Conservation (phyloP, 2,113 vertebrate species). For the Bolborhynchus lineola region DNA sequence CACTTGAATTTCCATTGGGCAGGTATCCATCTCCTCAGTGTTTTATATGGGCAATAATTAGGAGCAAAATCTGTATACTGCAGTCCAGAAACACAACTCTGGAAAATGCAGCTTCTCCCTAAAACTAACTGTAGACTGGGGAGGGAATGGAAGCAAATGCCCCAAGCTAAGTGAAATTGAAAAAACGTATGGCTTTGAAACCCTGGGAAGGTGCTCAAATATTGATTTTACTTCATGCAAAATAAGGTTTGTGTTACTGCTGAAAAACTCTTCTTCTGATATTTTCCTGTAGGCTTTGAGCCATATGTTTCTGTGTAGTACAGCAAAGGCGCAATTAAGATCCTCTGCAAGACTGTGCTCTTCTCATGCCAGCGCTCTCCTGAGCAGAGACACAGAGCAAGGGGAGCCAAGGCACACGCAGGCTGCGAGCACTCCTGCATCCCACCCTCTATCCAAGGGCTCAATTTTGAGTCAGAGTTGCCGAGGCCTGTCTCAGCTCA, state of each 20-base stretch:
- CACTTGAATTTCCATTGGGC: neutral
- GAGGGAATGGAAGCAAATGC: neutral
- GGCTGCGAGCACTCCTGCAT: neutral
- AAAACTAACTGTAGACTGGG: neutral
- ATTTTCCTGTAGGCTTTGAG: constrained; percentile 50
- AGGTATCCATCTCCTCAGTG: neutral
- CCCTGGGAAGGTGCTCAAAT: neutral
- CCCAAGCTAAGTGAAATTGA: neutral
- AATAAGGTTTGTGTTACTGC: neutral
- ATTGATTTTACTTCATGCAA: neutral
- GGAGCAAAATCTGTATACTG: neutral
- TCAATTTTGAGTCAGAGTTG: neutral
- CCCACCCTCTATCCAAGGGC: neutral
- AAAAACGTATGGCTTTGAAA: neutral
- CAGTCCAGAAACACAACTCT: neutral
- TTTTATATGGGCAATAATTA: neutral
- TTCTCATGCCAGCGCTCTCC: neutral
- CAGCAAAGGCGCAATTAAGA: constrained; percentile 40
- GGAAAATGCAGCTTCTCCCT: neutral
- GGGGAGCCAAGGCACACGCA: constrained; percentile 3
- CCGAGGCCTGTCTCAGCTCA: constrained; percentile 34
- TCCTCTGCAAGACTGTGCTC: neutral
- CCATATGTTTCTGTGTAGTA: constrained; percentile 40
- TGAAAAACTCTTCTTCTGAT: neutral
- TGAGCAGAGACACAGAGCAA: neutral